Evolutionary conservation across 2,888 invertebrate genomes (phyloP).

Genomic region (Drosophila antonietae): DNA sequence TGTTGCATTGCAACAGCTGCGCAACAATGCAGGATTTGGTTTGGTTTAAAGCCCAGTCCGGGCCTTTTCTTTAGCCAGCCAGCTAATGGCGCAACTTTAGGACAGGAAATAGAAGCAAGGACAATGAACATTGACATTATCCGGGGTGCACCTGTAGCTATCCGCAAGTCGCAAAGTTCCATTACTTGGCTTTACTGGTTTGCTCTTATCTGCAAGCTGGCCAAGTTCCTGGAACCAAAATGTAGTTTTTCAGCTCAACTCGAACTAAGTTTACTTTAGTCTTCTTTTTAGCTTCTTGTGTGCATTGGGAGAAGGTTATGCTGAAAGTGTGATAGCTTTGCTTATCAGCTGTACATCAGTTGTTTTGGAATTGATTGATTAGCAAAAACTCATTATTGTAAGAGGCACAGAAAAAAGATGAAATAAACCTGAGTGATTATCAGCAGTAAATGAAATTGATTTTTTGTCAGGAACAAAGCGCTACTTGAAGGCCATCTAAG

Average conservation of each 20-base stretch:
- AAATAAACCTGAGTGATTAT: conserved; percentile 46
- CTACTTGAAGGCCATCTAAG: conserved; percentile 39
- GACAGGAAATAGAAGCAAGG: conserved; percentile 11
- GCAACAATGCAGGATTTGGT: neutral
- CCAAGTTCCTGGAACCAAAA: conserved; percentile 6
- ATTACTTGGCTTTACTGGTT: conserved; percentile 17
- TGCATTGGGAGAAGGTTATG: neutral
- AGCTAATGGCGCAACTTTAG: conserved; percentile 18
- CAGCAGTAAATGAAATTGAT: conserved; percentile 20
- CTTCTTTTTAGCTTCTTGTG: neutral
- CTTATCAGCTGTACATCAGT: neutral
- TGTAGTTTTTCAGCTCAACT: conserved; percentile 24
- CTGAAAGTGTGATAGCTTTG: neutral
- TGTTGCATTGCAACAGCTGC: conserved; percentile 40
- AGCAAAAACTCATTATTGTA: conserved; percentile 60
- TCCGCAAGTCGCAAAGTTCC: conserved; percentile 31
- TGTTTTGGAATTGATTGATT: conserved; percentile 59
- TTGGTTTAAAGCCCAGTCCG: neutral
- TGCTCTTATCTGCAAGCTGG: conserved; percentile 17
- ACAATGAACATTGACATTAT: conserved; percentile 27
- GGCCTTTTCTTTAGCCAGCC: conserved; percentile 6
- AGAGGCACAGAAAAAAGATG: conserved; percentile 1
- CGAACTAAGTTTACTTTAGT: conserved; percentile 7
- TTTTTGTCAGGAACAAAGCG: conserved; percentile 30
- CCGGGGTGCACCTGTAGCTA: conserved; percentile 49